A percentile compares a stretch with the other conserved stretches of the same genome.
phyloP scores from a whole-genome alignment of 1,140 invertebrate species.

The Brachystomella parvula region DNA sequence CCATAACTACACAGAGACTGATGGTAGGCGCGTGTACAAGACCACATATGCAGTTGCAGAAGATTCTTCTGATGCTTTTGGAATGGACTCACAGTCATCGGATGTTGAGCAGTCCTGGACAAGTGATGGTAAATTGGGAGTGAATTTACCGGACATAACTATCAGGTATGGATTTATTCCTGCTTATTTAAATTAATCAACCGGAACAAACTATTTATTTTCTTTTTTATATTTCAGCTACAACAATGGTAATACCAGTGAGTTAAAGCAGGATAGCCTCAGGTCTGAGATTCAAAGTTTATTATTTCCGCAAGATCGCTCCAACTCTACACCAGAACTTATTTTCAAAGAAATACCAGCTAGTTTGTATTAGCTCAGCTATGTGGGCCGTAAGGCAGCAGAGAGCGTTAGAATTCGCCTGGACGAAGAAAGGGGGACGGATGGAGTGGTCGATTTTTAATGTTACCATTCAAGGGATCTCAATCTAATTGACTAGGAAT shows the following conservation, averaged over 20 bases:
- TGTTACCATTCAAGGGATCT: slow-evolving; percentile 8
- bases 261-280: neutral
- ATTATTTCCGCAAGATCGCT: neutral
- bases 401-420: neutral
- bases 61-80: neutral
- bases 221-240: neutral
- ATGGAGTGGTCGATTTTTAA: neutral
- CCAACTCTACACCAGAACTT: neutral
- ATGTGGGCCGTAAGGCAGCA: neutral
- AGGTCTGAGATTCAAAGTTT: neutral
- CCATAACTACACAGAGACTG: neutral
- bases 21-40: neutral
- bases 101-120: neutral
- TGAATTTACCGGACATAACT: neutral
- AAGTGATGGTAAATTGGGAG: neutral
- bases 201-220: neutral
- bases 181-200: too few species aligned
- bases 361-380: neutral
- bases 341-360: slow-evolving; percentile 6
- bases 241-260: neutral
- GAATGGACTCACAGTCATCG: neutral
- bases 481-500: neutral
- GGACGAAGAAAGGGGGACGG: neutral
- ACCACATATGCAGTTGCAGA: slow-evolving; percentile 1
- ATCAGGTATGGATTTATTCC: neutral